Percentiles rank a stretch among this genome's conserved stretches.
These are phyloP conservation scores for Agelastica alni DNA, from an alignment of 2,888 invertebrate species.

Conservation along the genomic window DNA sequence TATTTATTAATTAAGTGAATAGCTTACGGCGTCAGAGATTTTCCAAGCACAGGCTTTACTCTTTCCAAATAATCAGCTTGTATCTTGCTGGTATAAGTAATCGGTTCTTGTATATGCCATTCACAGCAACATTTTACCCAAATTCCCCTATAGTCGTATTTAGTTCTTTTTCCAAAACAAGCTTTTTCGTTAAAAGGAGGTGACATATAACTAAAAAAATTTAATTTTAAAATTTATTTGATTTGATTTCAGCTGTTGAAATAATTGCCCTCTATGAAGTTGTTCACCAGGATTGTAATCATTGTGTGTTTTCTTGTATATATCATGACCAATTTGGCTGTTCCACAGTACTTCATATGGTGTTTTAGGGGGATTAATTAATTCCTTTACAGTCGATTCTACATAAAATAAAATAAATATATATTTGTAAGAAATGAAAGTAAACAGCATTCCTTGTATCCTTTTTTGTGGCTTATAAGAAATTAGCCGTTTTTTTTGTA, in stretches of 20 bases:
- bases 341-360: conserved; percentile 52
- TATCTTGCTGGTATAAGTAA: conserved; percentile 53
- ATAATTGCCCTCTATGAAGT: conserved; percentile 50
- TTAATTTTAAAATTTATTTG: too few relatives aligned
- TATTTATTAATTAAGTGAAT: too few relatives aligned
- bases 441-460: too few relatives aligned
- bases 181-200: conserved; percentile 57
- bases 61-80: conserved; percentile 56
- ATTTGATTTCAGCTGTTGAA: not conserved
- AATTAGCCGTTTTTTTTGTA: too few relatives aligned
- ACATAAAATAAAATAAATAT: conserved; percentile 30
- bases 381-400: conserved; percentile 48
- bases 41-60: conserved; percentile 54
- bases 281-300: conserved; percentile 58
- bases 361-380: conserved; percentile 55
- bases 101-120: conserved; percentile 53
- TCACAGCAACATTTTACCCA: conserved; percentile 56
- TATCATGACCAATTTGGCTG: conserved; percentile 53
- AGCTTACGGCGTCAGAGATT: conserved; percentile 56
- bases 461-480: too few relatives aligned
- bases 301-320: conserved; percentile 58
- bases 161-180: conserved; percentile 58
- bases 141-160: conserved; percentile 58
- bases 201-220: conserved; percentile 42
- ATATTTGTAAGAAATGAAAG: too few relatives aligned